A percentile compares a stretch with the other conserved stretches of the same genome.
Conservation (phyloP, 2,113 vertebrate genomes). For the Hypomesus transpacificus region DNA sequence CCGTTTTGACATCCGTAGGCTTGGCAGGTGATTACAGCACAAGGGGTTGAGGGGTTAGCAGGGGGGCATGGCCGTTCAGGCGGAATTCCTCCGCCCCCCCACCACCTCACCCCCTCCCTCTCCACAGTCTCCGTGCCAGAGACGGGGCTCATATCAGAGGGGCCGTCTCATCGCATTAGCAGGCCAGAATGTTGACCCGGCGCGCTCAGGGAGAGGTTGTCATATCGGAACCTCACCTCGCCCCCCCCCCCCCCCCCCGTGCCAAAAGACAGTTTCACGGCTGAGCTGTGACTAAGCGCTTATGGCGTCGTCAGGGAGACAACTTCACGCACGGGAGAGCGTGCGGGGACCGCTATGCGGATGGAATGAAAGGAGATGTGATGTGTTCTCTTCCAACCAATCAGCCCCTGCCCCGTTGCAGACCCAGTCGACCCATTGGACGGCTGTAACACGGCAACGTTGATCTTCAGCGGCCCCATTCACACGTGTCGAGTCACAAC, state of each 20-base stretch:
- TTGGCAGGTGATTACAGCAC: slow-evolving; percentile 60
- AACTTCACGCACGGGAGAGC: not conserved
- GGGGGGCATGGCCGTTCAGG: slow-evolving; percentile 28
- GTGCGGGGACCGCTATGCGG: not conserved
- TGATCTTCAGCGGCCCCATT: too few species aligned
- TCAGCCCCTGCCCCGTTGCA: too few species aligned
- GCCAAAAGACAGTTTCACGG: not conserved
- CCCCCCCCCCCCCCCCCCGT: not conserved
- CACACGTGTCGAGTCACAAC: too few species aligned
- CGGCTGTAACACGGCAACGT: too few species aligned
- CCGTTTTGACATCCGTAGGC: slow-evolving; percentile 20
- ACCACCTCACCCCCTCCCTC: not conserved
- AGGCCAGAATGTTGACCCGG: slow-evolving; percentile 32
- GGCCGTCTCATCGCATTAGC: slow-evolving; percentile 41
- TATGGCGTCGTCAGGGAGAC: not conserved
- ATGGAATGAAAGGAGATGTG: not conserved
- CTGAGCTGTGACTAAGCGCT: not conserved
- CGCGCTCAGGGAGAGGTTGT: not conserved
- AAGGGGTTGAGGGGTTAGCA: slow-evolving; percentile 33
- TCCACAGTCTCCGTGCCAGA: slow-evolving; percentile 21
- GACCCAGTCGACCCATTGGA: too few species aligned
- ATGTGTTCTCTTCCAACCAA: too few species aligned
- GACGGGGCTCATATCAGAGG: slow-evolving; percentile 4
- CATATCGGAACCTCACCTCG: not conserved
- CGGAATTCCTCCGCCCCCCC: slow-evolving; percentile 26